Evolutionary conservation across 2,113 vertebrate genomes (phyloP), one percentile per base, ranked within the genome.

Genomic region (Acrocephalus kingi): DNA sequence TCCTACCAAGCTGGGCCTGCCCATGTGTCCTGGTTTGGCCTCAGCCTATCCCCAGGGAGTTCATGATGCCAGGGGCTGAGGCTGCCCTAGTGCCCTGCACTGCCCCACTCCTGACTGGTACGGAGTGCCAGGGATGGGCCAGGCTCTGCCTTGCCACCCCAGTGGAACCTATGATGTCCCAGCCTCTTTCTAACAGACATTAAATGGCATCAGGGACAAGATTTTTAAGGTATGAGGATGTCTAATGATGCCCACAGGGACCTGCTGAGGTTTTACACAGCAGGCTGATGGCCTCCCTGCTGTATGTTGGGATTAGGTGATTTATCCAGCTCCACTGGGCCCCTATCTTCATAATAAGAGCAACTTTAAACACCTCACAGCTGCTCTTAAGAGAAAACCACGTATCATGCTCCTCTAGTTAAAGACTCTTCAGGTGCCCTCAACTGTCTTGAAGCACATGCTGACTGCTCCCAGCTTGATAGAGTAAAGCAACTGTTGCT

Each of bases 401-500:
- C 0, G 0, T 51, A 55, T 61, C 24, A 28, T n/a, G 11, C 7
- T 59, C 9, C 56, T 80, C 33, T 54, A 31, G 11, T 37, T 87
- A 35, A 84, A 83, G 24, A 76, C 2, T 11, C 19, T 25, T 81
- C 22, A 49, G 25, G 15, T 35, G 13, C 8, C 24, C 25, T 23
- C 0, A 0, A 5, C 23, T 16, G 17, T 48, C 23, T 45, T 1
- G 2, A 55, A 63, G 30, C 56, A 82, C 18, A 41, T 1, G 2
- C 22, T 77, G 41, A 25, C 56, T 23, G 10, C 35, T 84, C 35
- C 28, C 35, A 45, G 17, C 43, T 43, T 72, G 52, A 84, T 18
- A 72, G 24, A 85, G 27, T 39, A 15, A 48, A 15, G 30, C 20
- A 72, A 21, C 4, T 43, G 2, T 71, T 72, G 18, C 35, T 74